Evolutionary conservation across 2,113 vertebrate species (phyloP).

Genomic region (Ivindomyrus marchei): DNA sequence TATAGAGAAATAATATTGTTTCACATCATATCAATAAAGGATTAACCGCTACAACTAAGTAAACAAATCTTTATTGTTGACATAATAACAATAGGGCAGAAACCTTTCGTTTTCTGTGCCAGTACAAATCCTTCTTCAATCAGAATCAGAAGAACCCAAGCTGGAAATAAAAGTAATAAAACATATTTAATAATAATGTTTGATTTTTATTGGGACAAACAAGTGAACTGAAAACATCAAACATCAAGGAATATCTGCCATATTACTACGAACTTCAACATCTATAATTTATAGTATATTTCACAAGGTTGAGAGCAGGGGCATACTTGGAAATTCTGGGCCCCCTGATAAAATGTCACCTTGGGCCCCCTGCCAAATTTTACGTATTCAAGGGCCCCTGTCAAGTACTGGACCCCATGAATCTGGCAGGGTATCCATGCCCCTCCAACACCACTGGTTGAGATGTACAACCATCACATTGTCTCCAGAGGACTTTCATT

Average conservation of each 20-base stretch:
- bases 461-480: not conserved
- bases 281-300: not conserved
- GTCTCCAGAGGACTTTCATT: not conserved
- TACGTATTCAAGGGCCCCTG: not conserved
- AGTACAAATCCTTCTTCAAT: slow-evolving; percentile 87
- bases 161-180: slow-evolving; percentile 48
- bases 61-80: not conserved
- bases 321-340: not conserved
- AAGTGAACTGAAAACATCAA: not conserved
- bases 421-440: not conserved
- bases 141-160: slow-evolving; percentile 82
- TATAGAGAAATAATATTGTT: not conserved
- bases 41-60: not conserved
- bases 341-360: not conserved
- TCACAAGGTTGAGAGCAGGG: not conserved
- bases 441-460: not conserved
- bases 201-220: not conserved
- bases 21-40: not conserved
- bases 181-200: not conserved
- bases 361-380: not conserved
- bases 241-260: not conserved
- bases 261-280: not conserved
- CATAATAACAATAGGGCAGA: not conserved
- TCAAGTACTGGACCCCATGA: not conserved
- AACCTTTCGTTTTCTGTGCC: slow-evolving; percentile 94